Evolutionary conservation across 2,797 vertebrate genomes (phyloP).

Genomic region (Darevskia mixta): DNA sequence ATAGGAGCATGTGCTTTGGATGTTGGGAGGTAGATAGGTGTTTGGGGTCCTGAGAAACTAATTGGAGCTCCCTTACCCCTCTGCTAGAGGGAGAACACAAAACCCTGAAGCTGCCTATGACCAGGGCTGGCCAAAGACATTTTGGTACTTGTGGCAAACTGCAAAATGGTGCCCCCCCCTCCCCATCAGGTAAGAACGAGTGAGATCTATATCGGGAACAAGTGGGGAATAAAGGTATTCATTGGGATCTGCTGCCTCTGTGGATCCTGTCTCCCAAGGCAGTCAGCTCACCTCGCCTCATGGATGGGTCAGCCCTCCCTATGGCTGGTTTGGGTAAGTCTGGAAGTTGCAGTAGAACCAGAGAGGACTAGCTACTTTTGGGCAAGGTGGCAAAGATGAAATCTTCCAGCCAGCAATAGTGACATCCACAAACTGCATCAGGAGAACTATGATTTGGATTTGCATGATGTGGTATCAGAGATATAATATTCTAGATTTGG

Average conservation of each 20-base stretch:
- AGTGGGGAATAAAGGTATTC: too few species aligned
- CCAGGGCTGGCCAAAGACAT: too few species aligned
- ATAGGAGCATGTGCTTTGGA: neutral
- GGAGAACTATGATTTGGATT: neutral
- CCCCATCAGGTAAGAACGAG: too few species aligned
- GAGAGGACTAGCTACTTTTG: neutral
- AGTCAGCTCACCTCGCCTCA: too few species aligned
- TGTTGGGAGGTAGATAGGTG: too few species aligned
- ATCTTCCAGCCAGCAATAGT: too few species aligned
- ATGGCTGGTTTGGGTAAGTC: neutral
- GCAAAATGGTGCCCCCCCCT: too few species aligned
- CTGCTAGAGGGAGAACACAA: neutral
- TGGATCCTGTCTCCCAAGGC: too few species aligned
- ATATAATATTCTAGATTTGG: neutral
- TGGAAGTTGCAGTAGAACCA: neutral
- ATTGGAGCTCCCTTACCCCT: neutral
- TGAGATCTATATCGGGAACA: too few species aligned
- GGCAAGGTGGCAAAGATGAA: neutral
- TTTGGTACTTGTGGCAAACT: too few species aligned
- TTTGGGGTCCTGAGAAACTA: neutral
- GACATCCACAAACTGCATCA: neutral
- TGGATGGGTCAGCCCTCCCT: too few species aligned
- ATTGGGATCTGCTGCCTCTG: too few species aligned
- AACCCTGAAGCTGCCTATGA: neutral
- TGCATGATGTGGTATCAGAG: neutral